Evolutionary conservation across 1,140 invertebrate species (phyloP).

Genomic region (Drosophila guanche): DNA sequence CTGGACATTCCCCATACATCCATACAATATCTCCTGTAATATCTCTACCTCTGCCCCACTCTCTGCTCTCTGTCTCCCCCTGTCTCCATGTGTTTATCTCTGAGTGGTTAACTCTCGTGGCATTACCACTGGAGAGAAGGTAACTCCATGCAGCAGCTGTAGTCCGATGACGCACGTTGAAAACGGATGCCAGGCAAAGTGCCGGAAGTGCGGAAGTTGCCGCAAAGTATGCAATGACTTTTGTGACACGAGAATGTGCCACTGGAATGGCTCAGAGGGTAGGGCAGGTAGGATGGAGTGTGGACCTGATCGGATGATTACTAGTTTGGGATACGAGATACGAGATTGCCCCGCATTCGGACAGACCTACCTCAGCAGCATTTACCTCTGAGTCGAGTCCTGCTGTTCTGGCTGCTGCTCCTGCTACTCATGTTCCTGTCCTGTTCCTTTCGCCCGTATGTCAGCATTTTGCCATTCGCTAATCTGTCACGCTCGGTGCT

Average conservation of each 20-base stretch:
- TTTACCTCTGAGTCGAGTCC: constrained; percentile 2
- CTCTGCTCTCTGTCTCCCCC: constrained; percentile 25
- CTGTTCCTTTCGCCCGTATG: constrained; percentile 56
- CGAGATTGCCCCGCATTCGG: constrained; percentile 56
- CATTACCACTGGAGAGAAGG: constrained; percentile 29
- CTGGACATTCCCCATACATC: too few species aligned
- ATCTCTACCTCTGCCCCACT: constrained; percentile 19
- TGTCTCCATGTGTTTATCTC: constrained; percentile 12
- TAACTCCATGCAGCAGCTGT: constrained; percentile 27
- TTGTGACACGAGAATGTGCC: constrained; percentile 31
- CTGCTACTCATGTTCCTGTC: constrained; percentile 9
- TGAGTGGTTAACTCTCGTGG: constrained; percentile 9
- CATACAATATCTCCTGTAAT: too few species aligned
- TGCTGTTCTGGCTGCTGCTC: constrained; percentile 1
- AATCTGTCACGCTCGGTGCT: constrained; percentile 72
- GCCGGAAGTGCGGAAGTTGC: constrained; percentile 74
- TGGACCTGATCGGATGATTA: constrained; percentile 41
- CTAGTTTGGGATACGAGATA: constrained; percentile 33
- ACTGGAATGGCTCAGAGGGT: constrained; percentile 24
- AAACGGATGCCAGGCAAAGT: constrained; percentile 63
- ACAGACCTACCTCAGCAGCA: constrained; percentile 37
- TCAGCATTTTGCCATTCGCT: constrained; percentile 69
- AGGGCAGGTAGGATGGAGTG: background rate
- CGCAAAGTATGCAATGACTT: constrained; percentile 74
- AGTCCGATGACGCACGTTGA: constrained; percentile 43